phyloP scores from a whole-genome alignment of 92 coral and sea anemone genomes.

The Nematostella vectensis region DNA sequence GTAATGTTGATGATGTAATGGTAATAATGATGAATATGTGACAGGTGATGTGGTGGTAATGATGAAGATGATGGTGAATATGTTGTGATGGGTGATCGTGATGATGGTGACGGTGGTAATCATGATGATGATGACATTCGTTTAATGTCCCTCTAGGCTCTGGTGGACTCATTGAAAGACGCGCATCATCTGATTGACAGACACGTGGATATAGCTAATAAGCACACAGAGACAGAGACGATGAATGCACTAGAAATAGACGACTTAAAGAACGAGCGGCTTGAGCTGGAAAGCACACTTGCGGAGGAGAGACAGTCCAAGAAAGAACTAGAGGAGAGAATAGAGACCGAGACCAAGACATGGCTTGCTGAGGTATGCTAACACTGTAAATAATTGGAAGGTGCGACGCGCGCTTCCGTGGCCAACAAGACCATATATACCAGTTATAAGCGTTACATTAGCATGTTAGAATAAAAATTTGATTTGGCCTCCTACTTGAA shows the following conservation, averaged over 20 bases:
- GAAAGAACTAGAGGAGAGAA: conserved; percentile 14
- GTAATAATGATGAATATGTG: too few relatives aligned
- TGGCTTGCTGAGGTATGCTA: conserved; percentile 17
- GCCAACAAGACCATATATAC: too few relatives aligned
- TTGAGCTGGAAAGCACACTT: conserved; percentile 15
- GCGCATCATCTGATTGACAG: conserved; percentile 51
- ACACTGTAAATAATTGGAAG: too few relatives aligned
- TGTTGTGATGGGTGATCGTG: too few relatives aligned
- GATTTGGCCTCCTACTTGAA: too few relatives aligned
- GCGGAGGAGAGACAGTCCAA: conserved; percentile 26
- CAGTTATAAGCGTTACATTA: too few relatives aligned
- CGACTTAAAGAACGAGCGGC: conserved; percentile 51
- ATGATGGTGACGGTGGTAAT: too few relatives aligned
- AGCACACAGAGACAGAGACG: conserved; percentile 58
- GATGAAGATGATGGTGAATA: neutral
- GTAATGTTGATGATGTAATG: too few relatives aligned
- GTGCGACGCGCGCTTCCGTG: too few relatives aligned
- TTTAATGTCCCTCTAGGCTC: conserved; percentile 12
- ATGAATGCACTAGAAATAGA: conserved; percentile 56
- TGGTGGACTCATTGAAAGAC: conserved; percentile 31
- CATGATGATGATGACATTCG: too few relatives aligned
- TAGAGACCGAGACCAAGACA: conserved; percentile 3
- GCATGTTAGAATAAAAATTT: too few relatives aligned
- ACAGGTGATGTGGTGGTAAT: too few relatives aligned
- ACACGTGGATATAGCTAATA: conserved; percentile 62